Evolutionary conservation across 1,140 invertebrate genomes (phyloP).

Genomic region (Lepidurus packardi): DNA sequence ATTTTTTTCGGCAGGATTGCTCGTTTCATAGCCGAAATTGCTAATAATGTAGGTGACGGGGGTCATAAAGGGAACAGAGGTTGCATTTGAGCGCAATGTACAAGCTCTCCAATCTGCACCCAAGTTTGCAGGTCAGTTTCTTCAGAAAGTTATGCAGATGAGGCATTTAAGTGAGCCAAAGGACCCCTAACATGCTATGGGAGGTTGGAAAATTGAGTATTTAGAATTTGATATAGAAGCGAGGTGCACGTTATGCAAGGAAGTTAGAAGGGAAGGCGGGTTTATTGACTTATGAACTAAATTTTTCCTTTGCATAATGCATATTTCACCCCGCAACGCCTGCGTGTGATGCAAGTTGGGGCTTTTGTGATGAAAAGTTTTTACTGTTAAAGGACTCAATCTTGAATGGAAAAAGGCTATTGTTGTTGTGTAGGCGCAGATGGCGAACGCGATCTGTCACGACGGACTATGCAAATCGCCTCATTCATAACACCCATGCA

Average conservation of each 20-base stretch:
- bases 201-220: conserved; percentile 9
- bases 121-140: neutral
- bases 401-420: neutral
- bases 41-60: too few species aligned
- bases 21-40: too few species aligned
- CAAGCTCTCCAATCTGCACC: neutral
- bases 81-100: too few species aligned
- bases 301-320: conserved; percentile 10
- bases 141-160: conserved; percentile 2
- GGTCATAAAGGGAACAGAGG: too few species aligned
- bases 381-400: conserved; percentile 7
- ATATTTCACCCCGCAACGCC: conserved; percentile 13
- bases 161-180: conserved; percentile 11
- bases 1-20: too few species aligned
- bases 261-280: neutral
- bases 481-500: conserved; percentile 19
- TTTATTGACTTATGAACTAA: conserved; percentile 1
- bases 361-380: conserved; percentile 21
- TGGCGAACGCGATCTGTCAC: conserved; percentile 17
- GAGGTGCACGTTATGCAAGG: neutral
- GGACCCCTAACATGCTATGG: neutral
- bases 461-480: conserved; percentile 17
- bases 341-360: conserved; percentile 13
- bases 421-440: conserved; percentile 21
- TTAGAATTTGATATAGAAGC: neutral